phyloP scores from a whole-genome alignment of 2,888 invertebrate species.

The Salpingus planirostris region DNA sequence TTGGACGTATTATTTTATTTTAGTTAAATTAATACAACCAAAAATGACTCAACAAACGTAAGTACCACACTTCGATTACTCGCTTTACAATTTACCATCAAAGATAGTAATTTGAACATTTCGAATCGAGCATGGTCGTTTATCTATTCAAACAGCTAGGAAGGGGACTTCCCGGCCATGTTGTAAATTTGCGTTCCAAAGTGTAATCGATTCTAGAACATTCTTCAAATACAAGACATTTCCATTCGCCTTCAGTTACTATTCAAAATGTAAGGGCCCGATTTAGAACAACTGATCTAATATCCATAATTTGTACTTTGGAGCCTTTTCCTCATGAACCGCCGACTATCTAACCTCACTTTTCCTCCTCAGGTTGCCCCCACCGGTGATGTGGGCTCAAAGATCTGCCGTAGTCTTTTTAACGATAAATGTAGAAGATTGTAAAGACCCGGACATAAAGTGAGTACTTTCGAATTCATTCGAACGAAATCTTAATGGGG shows the following conservation, averaged over 20 bases:
- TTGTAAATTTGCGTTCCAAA: background rate
- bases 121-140: too few species aligned
- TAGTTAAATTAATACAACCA: background rate
- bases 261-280: too few species aligned
- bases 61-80: too few species aligned
- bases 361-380: slow-evolving; percentile 63
- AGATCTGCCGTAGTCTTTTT: slow-evolving; percentile 72
- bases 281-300: too few species aligned
- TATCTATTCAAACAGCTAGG: background rate
- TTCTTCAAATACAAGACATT: too few species aligned
- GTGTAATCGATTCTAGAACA: background rate
- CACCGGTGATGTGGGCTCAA: slow-evolving; percentile 92
- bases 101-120: too few species aligned
- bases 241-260: too few species aligned
- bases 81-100: too few species aligned
- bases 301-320: too few species aligned
- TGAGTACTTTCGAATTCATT: slow-evolving; percentile 37
- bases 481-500: too few species aligned
- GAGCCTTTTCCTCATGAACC: too few species aligned
- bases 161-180: background rate
- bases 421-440: slow-evolving; percentile 85
- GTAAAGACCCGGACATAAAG: slow-evolving; percentile 74
- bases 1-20: background rate
- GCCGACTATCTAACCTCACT: too few species aligned
- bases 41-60: background rate